Evolutionary conservation across 2,888 invertebrate genomes (phyloP).

Genomic region (Corbicula japonica): DNA sequence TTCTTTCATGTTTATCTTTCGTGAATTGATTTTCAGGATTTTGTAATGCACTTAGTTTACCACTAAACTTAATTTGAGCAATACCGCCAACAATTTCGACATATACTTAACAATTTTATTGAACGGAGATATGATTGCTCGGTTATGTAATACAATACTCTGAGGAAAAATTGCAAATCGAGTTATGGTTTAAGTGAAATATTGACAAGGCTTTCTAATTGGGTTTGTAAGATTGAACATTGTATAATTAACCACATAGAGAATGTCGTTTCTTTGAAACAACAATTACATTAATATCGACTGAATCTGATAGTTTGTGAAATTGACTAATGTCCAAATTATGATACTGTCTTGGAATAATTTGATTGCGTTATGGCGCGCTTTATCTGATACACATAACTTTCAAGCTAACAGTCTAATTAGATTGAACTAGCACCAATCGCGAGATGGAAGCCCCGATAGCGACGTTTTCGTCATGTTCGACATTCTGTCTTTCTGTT

Average conservation of each 20-base stretch:
- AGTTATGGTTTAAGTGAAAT: conserved; percentile 27
- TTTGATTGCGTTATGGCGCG: conserved; percentile 50
- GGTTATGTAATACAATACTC: no score
- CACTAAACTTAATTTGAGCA: no score
- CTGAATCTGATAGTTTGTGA: conserved; percentile 51
- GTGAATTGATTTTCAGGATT: no score
- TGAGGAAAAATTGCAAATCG: conserved; percentile 12
- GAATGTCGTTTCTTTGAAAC: conserved; percentile 42
- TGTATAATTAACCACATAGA: conserved; percentile 42
- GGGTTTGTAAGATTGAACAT: conserved; percentile 35
- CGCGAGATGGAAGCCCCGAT: conserved; percentile 25
- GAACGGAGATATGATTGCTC: no score
- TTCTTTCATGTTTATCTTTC: no score
- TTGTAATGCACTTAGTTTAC: no score
- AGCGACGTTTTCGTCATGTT: conserved; percentile 24
- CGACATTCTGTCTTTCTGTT: conserved; percentile 15
- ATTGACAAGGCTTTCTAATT: conserved; percentile 34
- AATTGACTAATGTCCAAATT: conserved; percentile 56
- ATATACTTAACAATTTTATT: no score
- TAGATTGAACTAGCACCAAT: conserved; percentile 55
- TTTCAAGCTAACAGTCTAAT: conserved; percentile 53
- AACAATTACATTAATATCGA: conserved; percentile 42
- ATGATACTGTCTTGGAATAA: conserved; percentile 61
- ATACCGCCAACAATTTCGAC: no score
- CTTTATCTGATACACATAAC: conserved; percentile 50